Evolutionary conservation across 2,888 invertebrate species (phyloP).

Genomic region (Disparrhopalites patrizii): DNA sequence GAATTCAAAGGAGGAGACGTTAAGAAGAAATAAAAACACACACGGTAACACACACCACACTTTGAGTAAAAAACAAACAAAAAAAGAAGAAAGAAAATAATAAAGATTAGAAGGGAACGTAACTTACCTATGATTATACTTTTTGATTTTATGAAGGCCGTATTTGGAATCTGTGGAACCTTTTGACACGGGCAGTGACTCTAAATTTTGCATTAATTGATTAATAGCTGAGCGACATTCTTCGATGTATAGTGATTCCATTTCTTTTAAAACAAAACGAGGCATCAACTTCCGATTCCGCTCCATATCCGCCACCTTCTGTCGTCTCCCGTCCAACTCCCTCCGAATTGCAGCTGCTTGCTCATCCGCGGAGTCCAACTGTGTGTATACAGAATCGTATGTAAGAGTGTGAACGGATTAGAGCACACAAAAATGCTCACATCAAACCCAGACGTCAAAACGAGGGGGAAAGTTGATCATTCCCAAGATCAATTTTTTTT

Average conservation of each 20-base stretch:
- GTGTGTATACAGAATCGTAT: conserved; percentile 49
- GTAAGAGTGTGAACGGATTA: neutral
- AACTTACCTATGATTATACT: conserved; percentile 93
- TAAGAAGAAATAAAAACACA: too few relatives aligned
- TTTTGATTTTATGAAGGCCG: conserved; percentile 94
- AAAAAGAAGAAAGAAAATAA: too few relatives aligned
- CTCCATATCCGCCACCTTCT: conserved; percentile 95
- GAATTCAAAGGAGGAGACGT: too few relatives aligned
- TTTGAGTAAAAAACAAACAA: too few relatives aligned
- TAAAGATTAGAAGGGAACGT: conserved; percentile 15
- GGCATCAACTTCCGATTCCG: conserved; percentile 97
- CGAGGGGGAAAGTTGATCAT: too few relatives aligned
- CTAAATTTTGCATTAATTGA: conserved; percentile 96
- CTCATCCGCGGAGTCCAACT: conserved; percentile 98
- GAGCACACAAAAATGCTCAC: neutral
- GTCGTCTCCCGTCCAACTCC: conserved; percentile 96
- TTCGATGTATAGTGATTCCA: conserved; percentile 99
- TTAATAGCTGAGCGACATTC: conserved; percentile 97
- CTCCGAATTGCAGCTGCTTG: conserved; percentile 98
- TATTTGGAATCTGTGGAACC: conserved; percentile 96
- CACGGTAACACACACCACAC: too few relatives aligned
- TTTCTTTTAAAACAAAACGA: conserved; percentile 99
- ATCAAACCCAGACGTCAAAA: neutral
- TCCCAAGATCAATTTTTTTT: too few relatives aligned
- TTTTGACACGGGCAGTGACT: conserved; percentile 97